phyloP scores from a whole-genome alignment of 2,113 vertebrate species.

The Panurus biarmicus region DNA sequence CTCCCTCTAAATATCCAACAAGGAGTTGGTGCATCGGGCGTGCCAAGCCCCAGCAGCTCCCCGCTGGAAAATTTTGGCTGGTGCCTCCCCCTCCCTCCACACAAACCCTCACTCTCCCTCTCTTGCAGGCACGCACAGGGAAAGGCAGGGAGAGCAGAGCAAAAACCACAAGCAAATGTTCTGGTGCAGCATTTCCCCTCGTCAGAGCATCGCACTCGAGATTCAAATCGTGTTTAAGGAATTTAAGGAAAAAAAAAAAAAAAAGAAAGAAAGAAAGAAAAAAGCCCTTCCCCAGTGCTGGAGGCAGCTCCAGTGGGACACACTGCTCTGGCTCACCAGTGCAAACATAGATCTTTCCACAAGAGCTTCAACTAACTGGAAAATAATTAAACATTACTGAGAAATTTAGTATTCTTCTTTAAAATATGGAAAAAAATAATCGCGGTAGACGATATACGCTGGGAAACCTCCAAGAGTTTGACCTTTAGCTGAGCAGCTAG shows the following conservation, averaged over 20 bases:
- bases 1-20: not conserved
- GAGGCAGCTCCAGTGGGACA: not conserved
- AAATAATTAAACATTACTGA: not conserved
- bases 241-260: not conserved
- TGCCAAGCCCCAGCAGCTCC: not conserved
- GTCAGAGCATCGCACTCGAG: not conserved
- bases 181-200: conserved; percentile 21
- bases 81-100: not conserved
- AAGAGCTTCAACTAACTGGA: not conserved
- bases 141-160: conserved; percentile 22
- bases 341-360: not conserved
- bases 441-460: not conserved
- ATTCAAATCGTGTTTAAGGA: not conserved
- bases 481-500: conserved; percentile 40
- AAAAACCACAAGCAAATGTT: conserved; percentile 46
- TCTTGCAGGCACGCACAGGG: not conserved
- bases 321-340: rapidly evolving
- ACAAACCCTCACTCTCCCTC: not conserved
- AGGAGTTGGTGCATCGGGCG: rapidly evolving
- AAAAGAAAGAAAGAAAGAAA: no score
- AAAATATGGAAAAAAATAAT: not conserved
- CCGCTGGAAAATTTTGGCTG: not conserved
- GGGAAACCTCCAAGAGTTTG: conserved; percentile 43
- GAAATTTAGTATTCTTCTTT: not conserved
- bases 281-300: not conserved